Percentiles rank a stretch among this genome's conserved stretches.
Evolutionary conservation across 2,888 invertebrate genomes (phyloP).

Genomic region (Zaprionus lineosus): DNA sequence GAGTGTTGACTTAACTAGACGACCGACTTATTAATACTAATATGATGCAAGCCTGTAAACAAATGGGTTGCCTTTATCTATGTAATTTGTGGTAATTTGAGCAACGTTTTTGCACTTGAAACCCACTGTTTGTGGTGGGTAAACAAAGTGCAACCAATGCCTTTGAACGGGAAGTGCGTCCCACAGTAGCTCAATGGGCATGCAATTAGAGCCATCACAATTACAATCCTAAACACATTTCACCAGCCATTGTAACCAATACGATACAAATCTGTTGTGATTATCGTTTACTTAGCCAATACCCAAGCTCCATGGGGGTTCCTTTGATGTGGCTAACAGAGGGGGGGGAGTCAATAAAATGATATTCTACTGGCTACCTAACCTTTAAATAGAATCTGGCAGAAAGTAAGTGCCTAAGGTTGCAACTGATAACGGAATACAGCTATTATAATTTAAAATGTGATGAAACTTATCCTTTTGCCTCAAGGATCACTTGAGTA

Average conservation of each 20-base stretch:
- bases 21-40: conserved; percentile 56
- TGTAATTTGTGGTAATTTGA: conserved; percentile 64
- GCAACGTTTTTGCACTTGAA: conserved; percentile 53
- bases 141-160: conserved; percentile 59
- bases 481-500: too few species aligned
- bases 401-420: too few species aligned
- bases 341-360: too few species aligned
- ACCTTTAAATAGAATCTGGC: too few species aligned
- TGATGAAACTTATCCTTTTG: too few species aligned
- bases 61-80: conserved; percentile 61
- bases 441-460: too few species aligned
- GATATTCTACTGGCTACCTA: too few species aligned
- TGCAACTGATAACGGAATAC: too few species aligned
- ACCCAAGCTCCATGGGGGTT: too few species aligned
- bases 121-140: conserved; percentile 61
- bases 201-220: conserved; percentile 42
- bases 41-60: conserved; percentile 69
- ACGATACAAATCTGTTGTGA: conserved; percentile 37
- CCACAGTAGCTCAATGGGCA: conserved; percentile 40
- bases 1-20: neutral
- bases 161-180: conserved; percentile 30
- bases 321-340: too few species aligned
- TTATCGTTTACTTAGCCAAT: conserved; percentile 37
- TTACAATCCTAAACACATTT: conserved; percentile 25
- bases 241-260: conserved; percentile 28